These are phyloP conservation scores for Bombus huntii DNA, from an alignment of 1,140 invertebrate genomes.

Conservation along the genomic window DNA sequence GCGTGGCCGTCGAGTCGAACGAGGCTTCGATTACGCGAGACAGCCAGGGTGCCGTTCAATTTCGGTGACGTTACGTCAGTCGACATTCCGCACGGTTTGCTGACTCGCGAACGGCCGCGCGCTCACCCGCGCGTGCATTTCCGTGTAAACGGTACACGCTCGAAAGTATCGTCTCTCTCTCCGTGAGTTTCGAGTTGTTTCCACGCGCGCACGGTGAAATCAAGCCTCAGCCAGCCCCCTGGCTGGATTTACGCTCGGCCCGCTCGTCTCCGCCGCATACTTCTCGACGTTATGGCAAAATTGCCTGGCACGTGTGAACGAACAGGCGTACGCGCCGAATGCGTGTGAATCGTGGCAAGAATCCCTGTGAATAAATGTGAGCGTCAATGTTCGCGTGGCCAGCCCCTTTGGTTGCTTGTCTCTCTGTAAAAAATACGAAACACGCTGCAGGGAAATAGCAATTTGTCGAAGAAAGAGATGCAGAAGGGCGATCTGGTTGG, in stretches of 20 bases:
- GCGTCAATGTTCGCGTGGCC: too few species aligned
- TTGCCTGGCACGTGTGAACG: conserved; percentile 41
- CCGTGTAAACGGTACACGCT: conserved; percentile 54
- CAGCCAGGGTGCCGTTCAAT: conserved; percentile 1
- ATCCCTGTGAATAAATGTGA: background rate
- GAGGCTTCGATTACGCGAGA: conserved; percentile 47
- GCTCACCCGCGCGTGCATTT: conserved; percentile 44
- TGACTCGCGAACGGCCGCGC: conserved; percentile 49
- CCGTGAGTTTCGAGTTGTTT: conserved; percentile 43
- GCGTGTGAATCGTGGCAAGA: background rate
- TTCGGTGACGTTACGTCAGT: conserved; percentile 49
- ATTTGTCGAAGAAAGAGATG: background rate
- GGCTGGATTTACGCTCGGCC: conserved; percentile 13
- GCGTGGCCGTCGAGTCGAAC: background rate
- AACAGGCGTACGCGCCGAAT: background rate
- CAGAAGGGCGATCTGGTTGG: background rate
- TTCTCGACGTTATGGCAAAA: conserved; percentile 46
- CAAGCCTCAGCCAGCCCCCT: conserved; percentile 3
- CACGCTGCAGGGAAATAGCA: background rate
- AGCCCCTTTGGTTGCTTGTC: background rate
- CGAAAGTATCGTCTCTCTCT: conserved; percentile 36
- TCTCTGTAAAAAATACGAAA: background rate
- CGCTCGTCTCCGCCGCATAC: conserved; percentile 29
- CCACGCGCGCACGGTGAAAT: conserved; percentile 30
- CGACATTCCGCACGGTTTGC: conserved; percentile 59